Conservation (phyloP, 2,113 vertebrate species). For the Dinomys branickii region DNA sequence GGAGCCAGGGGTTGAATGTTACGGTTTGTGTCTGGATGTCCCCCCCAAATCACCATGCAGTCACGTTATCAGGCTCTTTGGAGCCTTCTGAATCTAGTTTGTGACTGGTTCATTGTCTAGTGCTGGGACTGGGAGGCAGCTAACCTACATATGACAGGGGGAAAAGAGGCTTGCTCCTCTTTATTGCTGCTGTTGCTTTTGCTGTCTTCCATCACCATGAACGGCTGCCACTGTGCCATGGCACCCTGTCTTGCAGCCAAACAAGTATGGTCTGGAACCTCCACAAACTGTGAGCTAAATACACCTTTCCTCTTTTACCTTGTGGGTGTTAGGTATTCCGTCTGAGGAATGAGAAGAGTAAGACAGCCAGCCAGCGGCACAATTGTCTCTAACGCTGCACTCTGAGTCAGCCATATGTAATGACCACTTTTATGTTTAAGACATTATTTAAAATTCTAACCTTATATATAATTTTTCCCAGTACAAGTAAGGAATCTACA, state of each 20-base stretch:
- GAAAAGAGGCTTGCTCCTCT: not conserved
- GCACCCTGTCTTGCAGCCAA: not conserved
- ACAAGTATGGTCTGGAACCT: not conserved
- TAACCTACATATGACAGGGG: too few relatives aligned
- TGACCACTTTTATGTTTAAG: not conserved
- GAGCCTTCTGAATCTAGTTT: not conserved
- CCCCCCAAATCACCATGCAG: not conserved
- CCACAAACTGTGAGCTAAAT: not conserved
- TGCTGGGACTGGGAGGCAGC: not conserved
- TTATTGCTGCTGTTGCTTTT: not conserved
- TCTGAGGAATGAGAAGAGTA: not conserved
- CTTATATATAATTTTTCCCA: not conserved
- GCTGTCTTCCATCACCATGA: not conserved
- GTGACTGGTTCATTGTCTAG: not conserved
- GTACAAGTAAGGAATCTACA: not conserved
- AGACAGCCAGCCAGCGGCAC: not conserved
- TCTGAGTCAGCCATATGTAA: not conserved
- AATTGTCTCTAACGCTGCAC: not conserved
- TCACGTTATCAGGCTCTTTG: not conserved
- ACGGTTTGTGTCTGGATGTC: not conserved
- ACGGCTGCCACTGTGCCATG: not conserved
- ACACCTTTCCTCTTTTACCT: not conserved
- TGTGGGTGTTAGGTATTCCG: not conserved
- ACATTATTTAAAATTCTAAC: not conserved
- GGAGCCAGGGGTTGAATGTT: not conserved